phyloP scores from a whole-genome alignment of 2,113 vertebrate species.

The Lepisosteus oculatus region DNA sequence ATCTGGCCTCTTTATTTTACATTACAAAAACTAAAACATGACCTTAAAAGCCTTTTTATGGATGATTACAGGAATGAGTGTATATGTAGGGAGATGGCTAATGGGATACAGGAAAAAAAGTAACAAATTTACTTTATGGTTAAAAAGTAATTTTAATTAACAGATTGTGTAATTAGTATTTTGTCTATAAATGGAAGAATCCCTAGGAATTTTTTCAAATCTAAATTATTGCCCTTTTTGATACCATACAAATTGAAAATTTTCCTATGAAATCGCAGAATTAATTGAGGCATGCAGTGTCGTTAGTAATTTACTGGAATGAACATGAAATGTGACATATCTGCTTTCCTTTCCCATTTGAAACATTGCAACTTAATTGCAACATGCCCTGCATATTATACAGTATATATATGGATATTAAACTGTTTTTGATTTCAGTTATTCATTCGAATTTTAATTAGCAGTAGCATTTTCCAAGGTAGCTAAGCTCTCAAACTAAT shows the following conservation, averaged over 20 bases:
- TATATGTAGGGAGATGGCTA: constrained; percentile 24
- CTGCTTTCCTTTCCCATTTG: too few species aligned
- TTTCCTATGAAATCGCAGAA: constrained; percentile 22
- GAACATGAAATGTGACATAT: too few species aligned
- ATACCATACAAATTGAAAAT: constrained; percentile 9
- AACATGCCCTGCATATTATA: too few species aligned
- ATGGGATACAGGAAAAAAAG: constrained; percentile 25
- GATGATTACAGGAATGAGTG: constrained; percentile 32
- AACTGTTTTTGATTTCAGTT: too few species aligned
- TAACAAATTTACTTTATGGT: constrained; percentile 17
- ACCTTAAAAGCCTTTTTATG: constrained; percentile 30
- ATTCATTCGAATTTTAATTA: too few species aligned
- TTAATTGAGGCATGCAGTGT: neutral
- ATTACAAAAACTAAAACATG: constrained; percentile 28
- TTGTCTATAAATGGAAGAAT: constrained; percentile 52
- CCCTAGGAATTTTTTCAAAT: constrained; percentile 30
- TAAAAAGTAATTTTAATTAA: constrained; percentile 60
- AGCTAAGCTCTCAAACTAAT: too few species aligned
- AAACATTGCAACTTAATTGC: too few species aligned
- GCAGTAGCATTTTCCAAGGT: too few species aligned
- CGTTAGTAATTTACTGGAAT: neutral
- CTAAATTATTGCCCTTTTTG: constrained; percentile 25
- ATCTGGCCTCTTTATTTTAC: constrained; percentile 24
- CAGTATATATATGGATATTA: too few species aligned
- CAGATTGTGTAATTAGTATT: constrained; percentile 53